Base-by-base conservation (phyloP, 1,140 invertebrate species). In the Drosophila tristis region DNA sequence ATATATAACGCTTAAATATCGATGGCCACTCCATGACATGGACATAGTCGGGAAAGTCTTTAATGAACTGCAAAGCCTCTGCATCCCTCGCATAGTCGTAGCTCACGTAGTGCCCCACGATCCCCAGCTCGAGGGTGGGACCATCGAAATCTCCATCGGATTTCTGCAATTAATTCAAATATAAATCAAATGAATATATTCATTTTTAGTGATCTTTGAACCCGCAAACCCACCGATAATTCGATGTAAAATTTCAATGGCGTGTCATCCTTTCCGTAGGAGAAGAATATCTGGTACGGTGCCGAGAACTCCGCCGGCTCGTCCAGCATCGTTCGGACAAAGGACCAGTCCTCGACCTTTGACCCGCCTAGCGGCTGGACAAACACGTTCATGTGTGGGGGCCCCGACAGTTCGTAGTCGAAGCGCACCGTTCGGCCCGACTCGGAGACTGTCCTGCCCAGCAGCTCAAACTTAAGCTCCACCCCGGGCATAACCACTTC, bases 381-480 rank as follows among this genome's bases (percentile, higher is more conserved):
- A 76, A 95, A 95, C 6, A 96, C 91, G n/a, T 94, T 95, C 91
- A 96, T 95, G 78, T 96, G 96, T 63, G 95, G 93, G 1, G 96
- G 95, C 55, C 96, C 96, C 94, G 77, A 63, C 79, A 90, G 26
- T 26, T 71, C 54, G 31, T 89, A 92, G 29, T 76, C 73, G 15
- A 64, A 89, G 5, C 82, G 60, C 0, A 70, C 55, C 0, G 62
- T 72, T 1, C 55, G 71, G 5, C 29, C 42, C 0, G 56, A 50
- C 11, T 75, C 66, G 0, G 70, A 6, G 1, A 68, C 45, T 2
- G 75, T 81, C 58, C 84, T 89, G 8, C 64, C 71, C 5, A 89
- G n/a, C 2, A 79, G 44, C 31, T 56, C 49, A 4, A 91, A 58
- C 0, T 11, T 64, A 0, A 71, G 59, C 39, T 49, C 7, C 31